Evolutionary conservation across 2,113 vertebrate genomes (phyloP).

Genomic region (Girardinichthys multiradiatus): DNA sequence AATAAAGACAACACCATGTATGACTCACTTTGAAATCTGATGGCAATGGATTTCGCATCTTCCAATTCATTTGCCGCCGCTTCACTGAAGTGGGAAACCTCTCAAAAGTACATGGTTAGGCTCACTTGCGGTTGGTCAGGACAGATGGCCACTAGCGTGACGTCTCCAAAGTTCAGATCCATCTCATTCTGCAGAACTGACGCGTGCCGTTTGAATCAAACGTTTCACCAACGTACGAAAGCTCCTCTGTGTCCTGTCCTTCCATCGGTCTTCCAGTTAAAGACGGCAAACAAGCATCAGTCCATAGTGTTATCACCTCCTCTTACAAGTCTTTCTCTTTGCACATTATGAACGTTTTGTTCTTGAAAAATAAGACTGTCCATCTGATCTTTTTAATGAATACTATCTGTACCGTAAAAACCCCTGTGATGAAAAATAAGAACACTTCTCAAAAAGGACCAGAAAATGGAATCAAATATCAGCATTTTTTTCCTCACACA

Average conservation of each 20-base stretch:
- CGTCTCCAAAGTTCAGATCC: conserved; percentile 16
- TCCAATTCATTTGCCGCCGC: conserved; percentile 42
- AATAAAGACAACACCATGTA: conserved; percentile 79
- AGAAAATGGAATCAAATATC: conserved; percentile 73
- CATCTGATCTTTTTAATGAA: conserved; percentile 63
- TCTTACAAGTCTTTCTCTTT: conserved; percentile 46
- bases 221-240: neutral
- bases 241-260: conserved; percentile 21
- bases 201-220: conserved; percentile 3
- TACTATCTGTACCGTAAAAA: conserved; percentile 80
- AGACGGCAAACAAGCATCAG: conserved; percentile 22
- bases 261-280: conserved; percentile 26
- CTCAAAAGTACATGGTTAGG: conserved; percentile 62
- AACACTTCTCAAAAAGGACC: conserved; percentile 81
- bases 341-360: conserved; percentile 63
- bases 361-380: conserved; percentile 78
- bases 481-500: conserved; percentile 31
- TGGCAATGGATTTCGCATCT: conserved; percentile 76
- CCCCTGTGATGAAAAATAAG: conserved; percentile 80
- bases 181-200: conserved; percentile 11
- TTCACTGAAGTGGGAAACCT: conserved; percentile 41
- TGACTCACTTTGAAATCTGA: conserved; percentile 73
- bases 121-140: conserved; percentile 28
- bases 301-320: conserved; percentile 47
- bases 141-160: conserved; percentile 6